phyloP scores from a whole-genome alignment of 92 coral and sea anemone genomes.

The Chrysogorgia sp. region DNA sequence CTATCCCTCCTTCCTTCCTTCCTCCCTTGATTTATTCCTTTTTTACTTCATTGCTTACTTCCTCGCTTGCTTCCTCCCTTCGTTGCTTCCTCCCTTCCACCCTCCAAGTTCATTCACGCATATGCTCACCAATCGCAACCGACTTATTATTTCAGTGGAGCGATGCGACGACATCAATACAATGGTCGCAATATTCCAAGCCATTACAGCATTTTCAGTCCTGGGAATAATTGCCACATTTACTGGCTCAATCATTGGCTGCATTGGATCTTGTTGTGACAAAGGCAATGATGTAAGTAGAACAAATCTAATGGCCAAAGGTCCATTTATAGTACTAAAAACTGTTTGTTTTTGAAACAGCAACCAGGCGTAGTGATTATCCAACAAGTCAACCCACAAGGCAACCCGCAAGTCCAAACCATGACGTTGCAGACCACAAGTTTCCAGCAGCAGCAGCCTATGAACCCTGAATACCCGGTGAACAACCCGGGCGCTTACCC shows the following conservation, averaged over 20 bases:
- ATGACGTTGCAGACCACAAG: conserved; percentile 13
- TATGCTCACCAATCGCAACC: no score
- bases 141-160: conserved; percentile 32
- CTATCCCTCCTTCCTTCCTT: no score
- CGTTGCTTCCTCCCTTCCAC: no score
- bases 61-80: no score
- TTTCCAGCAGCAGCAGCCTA: no score
- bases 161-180: conserved; percentile 53
- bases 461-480: no score
- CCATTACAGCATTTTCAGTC: conserved; percentile 57
- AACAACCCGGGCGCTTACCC: no score
- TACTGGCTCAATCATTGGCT: conserved; percentile 72
- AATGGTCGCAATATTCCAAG: conserved; percentile 56
- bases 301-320: no score
- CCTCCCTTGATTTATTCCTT: no score
- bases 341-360: conserved; percentile 6
- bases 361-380: conserved; percentile 53
- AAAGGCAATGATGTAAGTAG: conserved; percentile 54
- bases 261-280: conserved; percentile 71
- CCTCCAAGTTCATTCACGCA: no score
- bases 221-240: conserved; percentile 57
- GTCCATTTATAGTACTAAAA: no score
- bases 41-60: no score
- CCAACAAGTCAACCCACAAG: conserved; percentile 13
- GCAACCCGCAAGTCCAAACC: conserved; percentile 13